Evolutionary conservation across 1,140 invertebrate species (phyloP), one percentile per base, ranked within the genome.

Genomic region (Hyposmocoma kahamanoa): DNA sequence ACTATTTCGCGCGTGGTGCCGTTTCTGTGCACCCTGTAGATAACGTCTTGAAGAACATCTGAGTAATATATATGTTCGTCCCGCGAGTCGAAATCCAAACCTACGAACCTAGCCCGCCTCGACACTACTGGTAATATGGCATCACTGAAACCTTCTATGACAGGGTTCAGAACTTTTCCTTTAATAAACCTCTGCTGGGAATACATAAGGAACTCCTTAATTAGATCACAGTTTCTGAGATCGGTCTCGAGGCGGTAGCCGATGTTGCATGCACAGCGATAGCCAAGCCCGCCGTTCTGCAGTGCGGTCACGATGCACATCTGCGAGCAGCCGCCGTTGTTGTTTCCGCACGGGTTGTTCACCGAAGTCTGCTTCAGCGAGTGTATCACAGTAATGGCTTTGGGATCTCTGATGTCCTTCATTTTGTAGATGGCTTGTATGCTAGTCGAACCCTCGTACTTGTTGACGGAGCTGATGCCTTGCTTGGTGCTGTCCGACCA

Each of bases 401-500:
- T 95, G 0, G 95, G 95, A 57, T 97, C 95, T 36, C 93, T 86
- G 18, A 95, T 91, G 46, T 94, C 90, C 59, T 90, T 90, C 67
- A 93, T 92, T 65, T 94, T 92, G 66, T 95, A 96, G 6, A 98
- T 91, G 0, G 90, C 90, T 56, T 93, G 90, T 19, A 97, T 94
- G 19, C 92, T 92, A 28, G 89, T 88, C 18, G 92, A 89, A 0
- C 92, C 92, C 51, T 93, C 90, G 64, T 92, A 98, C 76, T 99
- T 98, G 64, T 97, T 94, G 0, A 98, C 93, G 1, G 92, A 93
- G 85, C 98, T 92, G 2, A 99, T 91, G 0, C 96, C 97, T 75
- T 99, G 96, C 66, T 98, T 97, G 0, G 96, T 99, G 53, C 91
- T 92, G 71, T 99, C 98, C 0, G 97, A 97, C 96, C 97, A 99